Evolutionary conservation across 1,140 invertebrate species (phyloP).

Genomic region (Zaprionus tsacasi): DNA sequence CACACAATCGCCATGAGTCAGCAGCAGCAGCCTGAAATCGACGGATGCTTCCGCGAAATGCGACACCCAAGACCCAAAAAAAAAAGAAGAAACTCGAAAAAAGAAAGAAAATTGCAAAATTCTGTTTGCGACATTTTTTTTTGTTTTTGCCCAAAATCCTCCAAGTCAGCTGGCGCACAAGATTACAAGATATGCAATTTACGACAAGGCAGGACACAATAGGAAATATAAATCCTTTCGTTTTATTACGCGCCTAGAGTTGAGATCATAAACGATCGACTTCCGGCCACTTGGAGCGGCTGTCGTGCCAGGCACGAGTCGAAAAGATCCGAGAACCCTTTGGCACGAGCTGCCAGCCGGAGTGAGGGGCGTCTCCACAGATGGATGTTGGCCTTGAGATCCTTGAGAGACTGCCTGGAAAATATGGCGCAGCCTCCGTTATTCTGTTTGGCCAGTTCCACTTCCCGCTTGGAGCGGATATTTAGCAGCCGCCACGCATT

Average conservation of each 20-base stretch:
- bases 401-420: neutral
- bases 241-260: constrained; percentile 68
- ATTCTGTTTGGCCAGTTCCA: constrained; percentile 49
- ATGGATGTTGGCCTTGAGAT: neutral
- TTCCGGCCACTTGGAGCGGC: constrained; percentile 58
- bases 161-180: constrained; percentile 67
- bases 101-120: constrained; percentile 61
- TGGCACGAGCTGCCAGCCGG: constrained; percentile 37
- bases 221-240: constrained; percentile 83
- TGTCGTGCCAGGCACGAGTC: constrained; percentile 55
- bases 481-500: constrained; percentile 51
- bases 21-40: constrained; percentile 47
- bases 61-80: constrained; percentile 56
- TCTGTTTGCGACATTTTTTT: constrained; percentile 55
- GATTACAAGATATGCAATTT: constrained; percentile 76
- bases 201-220: constrained; percentile 55
- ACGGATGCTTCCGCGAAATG: constrained; percentile 75
- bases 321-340: constrained; percentile 31
- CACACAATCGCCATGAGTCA: constrained; percentile 64
- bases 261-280: constrained; percentile 46
- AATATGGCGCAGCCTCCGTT: constrained; percentile 48
- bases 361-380: neutral
- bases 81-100: constrained; percentile 28
- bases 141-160: constrained; percentile 51
- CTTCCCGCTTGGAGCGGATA: constrained; percentile 55